Evolutionary conservation across 1,140 invertebrate species (phyloP), one percentile per base, ranked within the genome.

Genomic region (Philaenus spumarius): DNA sequence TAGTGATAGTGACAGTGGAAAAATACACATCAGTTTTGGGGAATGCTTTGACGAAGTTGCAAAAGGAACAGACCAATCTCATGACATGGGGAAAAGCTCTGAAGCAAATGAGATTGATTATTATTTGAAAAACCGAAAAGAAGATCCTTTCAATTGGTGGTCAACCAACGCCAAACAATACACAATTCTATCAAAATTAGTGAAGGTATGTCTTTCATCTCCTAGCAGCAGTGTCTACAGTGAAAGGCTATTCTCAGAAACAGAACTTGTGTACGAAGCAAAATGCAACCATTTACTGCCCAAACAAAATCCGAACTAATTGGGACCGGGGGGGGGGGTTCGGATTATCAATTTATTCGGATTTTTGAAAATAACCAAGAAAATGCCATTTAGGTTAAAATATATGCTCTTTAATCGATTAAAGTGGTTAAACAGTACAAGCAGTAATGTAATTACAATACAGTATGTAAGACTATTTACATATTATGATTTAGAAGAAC

Each of bases 81-180:
- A 7, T 45, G n/a, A 43, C 40, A n/a, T 6, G 5, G 40, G 40
- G n/a, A 43, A 43, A 43, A 43, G n/a, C n/a, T 43, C 40, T 43
- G 40, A 14, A 43, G 40, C 40, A 43, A 43, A 5, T n/a, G n/a
- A 7, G 40, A 43, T 43, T 43, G 40, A 43, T 15, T 43, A 6
- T 6, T 15, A 7, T 43, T 43, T 43, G 20, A 43, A 43, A 43
- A 43, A 43, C n/a, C 40, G 40, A 5, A 43, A 7, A 7, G 40
- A n/a, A 43, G 40, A 43, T n/a, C 40, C 40, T 43, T 37, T 43
- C 40, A 43, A 43, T 14, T 43, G 40, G 40, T 43, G 40, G n/a
- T 43, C 40, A 43, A n/a, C 40, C 40, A 43, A 7, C 40, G 40
- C 40, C 40, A 43, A 43, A 15, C 40, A 43, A n/a, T 43, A 6